These are phyloP conservation scores for Anguilla rostrata DNA, from an alignment of 2,113 vertebrate genomes.

Conservation along the genomic window DNA sequence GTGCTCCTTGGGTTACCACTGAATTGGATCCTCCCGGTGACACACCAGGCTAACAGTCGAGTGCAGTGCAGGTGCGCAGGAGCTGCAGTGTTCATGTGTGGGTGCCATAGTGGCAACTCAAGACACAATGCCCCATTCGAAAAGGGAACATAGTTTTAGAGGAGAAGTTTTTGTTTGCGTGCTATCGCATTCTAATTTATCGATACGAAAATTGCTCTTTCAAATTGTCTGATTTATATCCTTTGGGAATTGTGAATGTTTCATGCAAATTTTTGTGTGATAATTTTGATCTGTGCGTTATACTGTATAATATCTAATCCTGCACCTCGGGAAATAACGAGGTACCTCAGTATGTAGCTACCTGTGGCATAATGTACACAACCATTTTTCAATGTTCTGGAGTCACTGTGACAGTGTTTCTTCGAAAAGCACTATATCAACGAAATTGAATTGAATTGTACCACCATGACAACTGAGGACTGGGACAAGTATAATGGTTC, in stretches of 20 bases:
- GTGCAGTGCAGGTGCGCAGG: not conserved
- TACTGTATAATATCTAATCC: too few species aligned
- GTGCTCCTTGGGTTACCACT: not conserved
- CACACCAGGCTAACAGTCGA: not conserved
- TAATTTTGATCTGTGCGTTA: too few species aligned
- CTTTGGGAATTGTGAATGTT: too few species aligned
- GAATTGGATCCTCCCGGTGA: not conserved
- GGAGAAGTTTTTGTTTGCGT: not conserved
- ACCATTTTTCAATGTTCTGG: too few species aligned
- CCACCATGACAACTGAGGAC: not conserved
- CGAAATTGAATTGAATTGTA: not conserved
- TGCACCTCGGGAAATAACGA: too few species aligned
- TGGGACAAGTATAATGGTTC: not conserved
- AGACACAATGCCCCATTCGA: not conserved
- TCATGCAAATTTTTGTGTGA: too few species aligned
- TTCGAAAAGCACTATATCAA: too few species aligned
- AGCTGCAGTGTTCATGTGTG: too few species aligned
- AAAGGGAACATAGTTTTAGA: not conserved
- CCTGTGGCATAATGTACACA: too few species aligned
- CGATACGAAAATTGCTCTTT: not conserved
- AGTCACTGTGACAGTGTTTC: too few species aligned
- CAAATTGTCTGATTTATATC: too few species aligned
- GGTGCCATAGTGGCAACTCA: not conserved
- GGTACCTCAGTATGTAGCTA: too few species aligned
- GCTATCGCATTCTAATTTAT: not conserved